phyloP scores from a whole-genome alignment of 2,113 vertebrate species.

The Aphyosemion australe region DNA sequence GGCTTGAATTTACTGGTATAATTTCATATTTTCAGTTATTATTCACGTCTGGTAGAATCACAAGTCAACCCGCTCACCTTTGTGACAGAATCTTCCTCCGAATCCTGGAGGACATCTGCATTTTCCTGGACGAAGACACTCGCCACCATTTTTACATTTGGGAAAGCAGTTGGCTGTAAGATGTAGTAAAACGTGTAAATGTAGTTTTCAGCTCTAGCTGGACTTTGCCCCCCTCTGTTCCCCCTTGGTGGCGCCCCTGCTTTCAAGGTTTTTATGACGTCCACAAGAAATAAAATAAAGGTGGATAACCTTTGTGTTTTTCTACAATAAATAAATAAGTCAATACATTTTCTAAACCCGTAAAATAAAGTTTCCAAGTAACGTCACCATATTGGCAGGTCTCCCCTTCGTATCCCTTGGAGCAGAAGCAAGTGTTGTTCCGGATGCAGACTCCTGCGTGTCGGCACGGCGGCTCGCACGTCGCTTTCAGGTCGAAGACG shows the following conservation, averaged over 20 bases:
- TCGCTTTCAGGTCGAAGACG: constrained; percentile 75
- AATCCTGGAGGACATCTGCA: constrained; percentile 84
- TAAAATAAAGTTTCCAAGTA: not conserved
- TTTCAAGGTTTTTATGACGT: too few relatives aligned
- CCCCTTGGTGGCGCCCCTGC: too few relatives aligned
- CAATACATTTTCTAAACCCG: too few relatives aligned
- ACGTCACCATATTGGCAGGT: constrained; percentile 85
- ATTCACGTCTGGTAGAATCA: too few relatives aligned
- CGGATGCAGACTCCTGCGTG: constrained; percentile 84
- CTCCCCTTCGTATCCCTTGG: constrained; percentile 84
- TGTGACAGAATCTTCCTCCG: constrained; percentile 86
- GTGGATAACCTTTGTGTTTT: too few relatives aligned
- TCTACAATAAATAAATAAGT: too few relatives aligned
- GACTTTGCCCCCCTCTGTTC: too few relatives aligned
- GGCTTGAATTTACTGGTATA: too few relatives aligned
- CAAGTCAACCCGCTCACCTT: constrained; percentile 70
- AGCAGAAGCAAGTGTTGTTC: constrained; percentile 85
- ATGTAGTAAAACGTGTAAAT: too few relatives aligned
- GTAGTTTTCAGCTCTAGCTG: too few relatives aligned
- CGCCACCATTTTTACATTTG: constrained; percentile 88
- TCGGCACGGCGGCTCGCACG: constrained; percentile 81
- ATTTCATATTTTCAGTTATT: too few relatives aligned
- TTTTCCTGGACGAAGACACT: constrained; percentile 86
- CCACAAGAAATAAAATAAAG: too few relatives aligned
- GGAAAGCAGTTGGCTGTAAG: constrained; percentile 81